A percentile compares a stretch with the other conserved stretches of the same genome.
Evolutionary conservation across 2,797 vertebrate species (phyloP).

Genomic region (Cynodonichthys magdalenae): DNA sequence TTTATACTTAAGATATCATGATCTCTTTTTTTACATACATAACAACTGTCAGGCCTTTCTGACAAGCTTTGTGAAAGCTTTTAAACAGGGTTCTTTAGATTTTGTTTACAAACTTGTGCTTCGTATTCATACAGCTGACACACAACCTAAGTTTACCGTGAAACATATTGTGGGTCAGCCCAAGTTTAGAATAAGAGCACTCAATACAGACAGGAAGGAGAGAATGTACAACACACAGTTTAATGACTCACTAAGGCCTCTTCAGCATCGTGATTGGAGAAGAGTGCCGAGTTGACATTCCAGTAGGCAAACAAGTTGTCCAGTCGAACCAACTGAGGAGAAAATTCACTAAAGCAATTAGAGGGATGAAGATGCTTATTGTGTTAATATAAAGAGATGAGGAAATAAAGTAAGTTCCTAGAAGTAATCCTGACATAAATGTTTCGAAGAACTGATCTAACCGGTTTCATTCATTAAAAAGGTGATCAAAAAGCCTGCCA

Average conservation of each 20-base stretch:
- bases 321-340: constrained; percentile 87
- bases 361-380: neutral
- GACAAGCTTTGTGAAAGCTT: too few species aligned
- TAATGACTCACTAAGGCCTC: constrained; percentile 89
- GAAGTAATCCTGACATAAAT: neutral
- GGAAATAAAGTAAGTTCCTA: neutral
- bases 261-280: constrained; percentile 84
- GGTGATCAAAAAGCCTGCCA: neutral
- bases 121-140: neutral
- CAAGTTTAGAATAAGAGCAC: neutral
- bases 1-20: neutral
- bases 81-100: too few species aligned
- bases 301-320: constrained; percentile 97
- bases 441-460: constrained; percentile 1
- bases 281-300: constrained; percentile 94
- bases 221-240: neutral
- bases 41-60: too few species aligned
- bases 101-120: neutral
- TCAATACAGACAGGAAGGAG: neutral
- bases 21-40: neutral
- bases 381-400: neutral
- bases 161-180: neutral
- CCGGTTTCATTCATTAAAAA: neutral
- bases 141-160: neutral
- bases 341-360: constrained; percentile 31